These are phyloP conservation scores for Poecilia latipinna DNA, from an alignment of 2,113 vertebrate species.

Conservation along the genomic window DNA sequence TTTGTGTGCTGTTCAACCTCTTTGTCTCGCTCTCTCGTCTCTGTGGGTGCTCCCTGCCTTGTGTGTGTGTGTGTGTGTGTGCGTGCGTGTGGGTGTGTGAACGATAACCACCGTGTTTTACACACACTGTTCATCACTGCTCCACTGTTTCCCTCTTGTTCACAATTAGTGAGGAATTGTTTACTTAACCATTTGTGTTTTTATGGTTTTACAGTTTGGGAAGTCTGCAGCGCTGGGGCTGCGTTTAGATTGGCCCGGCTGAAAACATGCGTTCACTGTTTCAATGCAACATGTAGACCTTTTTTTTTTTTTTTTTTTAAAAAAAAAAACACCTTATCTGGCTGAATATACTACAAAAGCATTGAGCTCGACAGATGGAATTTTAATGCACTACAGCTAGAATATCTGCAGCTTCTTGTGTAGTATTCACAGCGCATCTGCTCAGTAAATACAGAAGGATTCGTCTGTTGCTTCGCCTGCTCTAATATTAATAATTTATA, in stretches of 20 bases:
- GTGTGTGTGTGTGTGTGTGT: slow-evolving; percentile 10
- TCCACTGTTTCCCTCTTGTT: slow-evolving; percentile 33
- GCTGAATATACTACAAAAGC: no score
- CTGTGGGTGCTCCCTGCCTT: slow-evolving; percentile 28
- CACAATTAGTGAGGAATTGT: slow-evolving; percentile 41
- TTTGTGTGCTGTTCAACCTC: slow-evolving; percentile 67
- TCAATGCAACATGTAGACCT: background rate
- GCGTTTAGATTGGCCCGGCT: slow-evolving; percentile 5
- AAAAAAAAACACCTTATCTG: no score
- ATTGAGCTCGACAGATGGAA: background rate
- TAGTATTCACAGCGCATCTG: slow-evolving; percentile 16
- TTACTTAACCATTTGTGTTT: slow-evolving; percentile 25
- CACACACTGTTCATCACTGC: slow-evolving; percentile 36
- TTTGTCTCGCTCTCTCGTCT: slow-evolving; percentile 53
- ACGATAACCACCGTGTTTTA: slow-evolving; percentile 51
- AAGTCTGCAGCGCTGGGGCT: slow-evolving; percentile 7
- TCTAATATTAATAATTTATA: slow-evolving; percentile 10
- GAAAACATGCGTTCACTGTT: background rate
- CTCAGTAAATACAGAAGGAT: background rate
- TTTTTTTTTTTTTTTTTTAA: background rate
- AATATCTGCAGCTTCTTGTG: background rate
- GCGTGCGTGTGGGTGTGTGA: slow-evolving; percentile 25
- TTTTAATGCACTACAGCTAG: background rate
- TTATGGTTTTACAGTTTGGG: slow-evolving; percentile 16
- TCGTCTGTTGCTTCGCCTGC: background rate